phyloP scores from a whole-genome alignment of 2,888 invertebrate genomes.

The Julus scanicus region DNA sequence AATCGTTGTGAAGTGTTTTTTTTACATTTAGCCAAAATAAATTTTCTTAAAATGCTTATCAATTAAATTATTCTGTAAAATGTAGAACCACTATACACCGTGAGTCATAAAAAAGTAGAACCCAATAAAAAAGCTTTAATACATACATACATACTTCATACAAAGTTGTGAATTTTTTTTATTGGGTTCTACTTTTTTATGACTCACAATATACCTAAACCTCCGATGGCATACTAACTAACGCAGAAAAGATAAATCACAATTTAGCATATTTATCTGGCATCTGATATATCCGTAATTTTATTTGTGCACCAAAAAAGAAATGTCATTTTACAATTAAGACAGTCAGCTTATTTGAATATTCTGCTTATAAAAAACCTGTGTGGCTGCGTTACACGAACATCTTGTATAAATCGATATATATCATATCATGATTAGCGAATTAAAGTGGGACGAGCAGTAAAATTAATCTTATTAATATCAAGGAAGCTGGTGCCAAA shows the following conservation, averaged over 20 bases:
- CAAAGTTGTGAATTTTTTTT: no score
- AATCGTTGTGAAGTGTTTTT: no score
- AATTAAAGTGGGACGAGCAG: not conserved
- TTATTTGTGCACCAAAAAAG: constrained; percentile 27
- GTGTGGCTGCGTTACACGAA: constrained; percentile 18
- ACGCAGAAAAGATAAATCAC: not conserved
- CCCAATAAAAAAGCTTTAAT: no score
- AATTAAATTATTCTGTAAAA: no score
- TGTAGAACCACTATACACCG: no score
- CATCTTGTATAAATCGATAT: constrained; percentile 33
- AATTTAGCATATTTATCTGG: not conserved
- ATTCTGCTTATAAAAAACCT: constrained; percentile 33
- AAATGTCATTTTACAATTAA: constrained; percentile 28
- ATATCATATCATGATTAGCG: not conserved
- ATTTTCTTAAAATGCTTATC: no score
- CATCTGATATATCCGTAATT: constrained; percentile 33
- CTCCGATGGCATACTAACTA: no score
- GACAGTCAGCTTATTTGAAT: constrained; percentile 2
- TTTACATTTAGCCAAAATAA: no score
- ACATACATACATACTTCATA: no score
- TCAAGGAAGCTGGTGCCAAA: not conserved
- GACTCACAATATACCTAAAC: no score
- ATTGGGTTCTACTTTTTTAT: no score
- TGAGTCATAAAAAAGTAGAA: no score
- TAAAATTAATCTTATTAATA: not conserved